Conservation (phyloP, 2,888 invertebrate species). For the Dicranocentrus wangi region DNA sequence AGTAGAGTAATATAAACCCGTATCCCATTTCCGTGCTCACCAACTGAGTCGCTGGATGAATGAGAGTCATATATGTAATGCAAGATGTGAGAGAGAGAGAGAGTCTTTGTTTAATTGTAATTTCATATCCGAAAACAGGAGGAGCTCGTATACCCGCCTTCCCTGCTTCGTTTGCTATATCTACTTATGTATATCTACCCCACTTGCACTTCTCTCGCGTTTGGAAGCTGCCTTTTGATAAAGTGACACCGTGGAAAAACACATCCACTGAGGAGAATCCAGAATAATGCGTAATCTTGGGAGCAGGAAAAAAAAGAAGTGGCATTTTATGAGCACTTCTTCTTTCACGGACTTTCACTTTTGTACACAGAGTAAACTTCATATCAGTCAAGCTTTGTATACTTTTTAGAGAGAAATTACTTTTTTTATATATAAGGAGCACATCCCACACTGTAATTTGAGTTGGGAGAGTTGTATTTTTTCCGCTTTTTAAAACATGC, state of each 20-base stretch:
- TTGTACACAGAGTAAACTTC: no score
- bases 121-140: conserved; percentile 41
- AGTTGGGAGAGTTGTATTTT: no score
- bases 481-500: no score
- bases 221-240: conserved; percentile 41
- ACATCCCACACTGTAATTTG: no score
- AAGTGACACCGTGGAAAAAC: conserved; percentile 36
- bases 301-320: background rate
- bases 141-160: background rate
- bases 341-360: no score
- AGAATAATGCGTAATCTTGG: conserved; percentile 17
- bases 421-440: no score
- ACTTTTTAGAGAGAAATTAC: no score
- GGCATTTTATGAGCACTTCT: no score
- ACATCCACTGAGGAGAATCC: background rate
- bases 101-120: conserved; percentile 57
- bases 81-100: background rate
- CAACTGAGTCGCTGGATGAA: background rate
- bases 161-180: background rate
- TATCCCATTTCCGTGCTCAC: background rate
- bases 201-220: background rate
- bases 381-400: no score
- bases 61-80: conserved; percentile 1
- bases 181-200: no score
- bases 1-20: background rate